A percentile compares a stretch with the other conserved stretches of the same genome.
Evolutionary conservation across 1,140 invertebrate genomes (phyloP).

Genomic region (Pogonognathellus flavescens): DNA sequence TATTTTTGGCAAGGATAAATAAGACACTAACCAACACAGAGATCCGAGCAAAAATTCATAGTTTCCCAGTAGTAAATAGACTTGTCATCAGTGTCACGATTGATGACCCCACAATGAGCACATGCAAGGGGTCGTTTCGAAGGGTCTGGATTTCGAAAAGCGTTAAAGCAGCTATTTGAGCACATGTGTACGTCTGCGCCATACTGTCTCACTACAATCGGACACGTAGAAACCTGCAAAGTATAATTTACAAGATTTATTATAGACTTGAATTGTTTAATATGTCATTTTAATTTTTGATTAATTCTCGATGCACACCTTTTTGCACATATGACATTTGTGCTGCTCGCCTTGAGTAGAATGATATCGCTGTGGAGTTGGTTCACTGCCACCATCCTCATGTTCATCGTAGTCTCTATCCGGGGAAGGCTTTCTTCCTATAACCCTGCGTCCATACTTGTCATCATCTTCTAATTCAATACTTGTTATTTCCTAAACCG

Average conservation of each 20-base stretch:
- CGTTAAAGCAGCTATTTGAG: constrained; percentile 64
- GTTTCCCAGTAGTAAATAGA: constrained; percentile 88
- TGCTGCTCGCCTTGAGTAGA: constrained; percentile 56
- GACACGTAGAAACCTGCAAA: constrained; percentile 69
- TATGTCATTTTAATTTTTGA: background rate
- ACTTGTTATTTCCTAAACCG: background rate
- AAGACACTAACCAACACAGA: constrained; percentile 79
- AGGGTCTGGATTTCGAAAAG: constrained; percentile 62
- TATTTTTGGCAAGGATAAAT: too few species aligned
- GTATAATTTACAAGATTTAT: constrained; percentile 21
- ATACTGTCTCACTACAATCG: constrained; percentile 72
- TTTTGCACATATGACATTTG: constrained; percentile 63
- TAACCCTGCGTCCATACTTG: background rate
- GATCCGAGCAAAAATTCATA: constrained; percentile 92
- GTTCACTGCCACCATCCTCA: background rate
- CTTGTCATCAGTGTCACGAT: constrained; percentile 72
- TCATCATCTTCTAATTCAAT: constrained; percentile 19
- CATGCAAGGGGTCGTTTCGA: constrained; percentile 56
- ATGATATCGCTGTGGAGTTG: constrained; percentile 20
- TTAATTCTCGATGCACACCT: constrained; percentile 42
- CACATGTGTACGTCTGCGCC: constrained; percentile 62
- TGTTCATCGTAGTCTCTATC: constrained; percentile 40
- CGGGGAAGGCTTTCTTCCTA: background rate
- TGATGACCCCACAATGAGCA: constrained; percentile 61
- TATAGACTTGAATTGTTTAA: too few species aligned